Conservation (phyloP, 2,888 invertebrate genomes). For the Dinocampus coccinellae region DNA sequence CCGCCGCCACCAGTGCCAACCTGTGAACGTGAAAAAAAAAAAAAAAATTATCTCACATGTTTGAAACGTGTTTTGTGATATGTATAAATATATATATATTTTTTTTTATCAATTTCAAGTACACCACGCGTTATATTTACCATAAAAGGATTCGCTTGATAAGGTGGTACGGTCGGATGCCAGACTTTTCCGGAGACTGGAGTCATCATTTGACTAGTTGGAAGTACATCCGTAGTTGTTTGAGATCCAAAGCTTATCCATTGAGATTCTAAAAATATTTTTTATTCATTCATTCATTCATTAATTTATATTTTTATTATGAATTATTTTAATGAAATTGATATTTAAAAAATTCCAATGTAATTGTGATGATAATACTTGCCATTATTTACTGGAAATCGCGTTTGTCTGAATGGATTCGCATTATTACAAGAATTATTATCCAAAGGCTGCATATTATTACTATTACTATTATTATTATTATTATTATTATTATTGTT, state of each 20-base stretch:
- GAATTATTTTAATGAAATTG: not conserved
- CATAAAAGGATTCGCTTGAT: conserved; percentile 69
- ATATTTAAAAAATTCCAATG: not conserved
- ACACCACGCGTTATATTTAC: conserved; percentile 53
- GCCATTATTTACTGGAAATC: conserved; percentile 63
- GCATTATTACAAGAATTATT: conserved; percentile 59
- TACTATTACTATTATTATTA: no score
- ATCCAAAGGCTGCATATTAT: conserved; percentile 61
- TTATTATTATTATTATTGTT: no score
- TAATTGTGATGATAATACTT: conserved; percentile 28
- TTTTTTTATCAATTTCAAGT: conserved; percentile 15
- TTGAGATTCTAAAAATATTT: conserved; percentile 46
- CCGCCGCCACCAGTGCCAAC: conserved; percentile 63
- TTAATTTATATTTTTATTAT: not conserved
- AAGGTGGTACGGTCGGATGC: conserved; percentile 65
- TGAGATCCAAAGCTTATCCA: conserved; percentile 62
- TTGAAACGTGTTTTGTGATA: conserved; percentile 4
- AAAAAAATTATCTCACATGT: conserved; percentile 7
- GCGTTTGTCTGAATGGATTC: conserved; percentile 64
- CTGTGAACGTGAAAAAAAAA: conserved; percentile 44
- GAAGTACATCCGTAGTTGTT: conserved; percentile 63
- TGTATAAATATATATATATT: conserved; percentile 1
- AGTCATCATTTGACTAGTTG: conserved; percentile 66
- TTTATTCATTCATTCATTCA: not conserved
- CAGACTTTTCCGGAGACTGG: conserved; percentile 65